Conservation (phyloP, 2,113 vertebrate genomes). For the Haemorhous mexicanus region DNA sequence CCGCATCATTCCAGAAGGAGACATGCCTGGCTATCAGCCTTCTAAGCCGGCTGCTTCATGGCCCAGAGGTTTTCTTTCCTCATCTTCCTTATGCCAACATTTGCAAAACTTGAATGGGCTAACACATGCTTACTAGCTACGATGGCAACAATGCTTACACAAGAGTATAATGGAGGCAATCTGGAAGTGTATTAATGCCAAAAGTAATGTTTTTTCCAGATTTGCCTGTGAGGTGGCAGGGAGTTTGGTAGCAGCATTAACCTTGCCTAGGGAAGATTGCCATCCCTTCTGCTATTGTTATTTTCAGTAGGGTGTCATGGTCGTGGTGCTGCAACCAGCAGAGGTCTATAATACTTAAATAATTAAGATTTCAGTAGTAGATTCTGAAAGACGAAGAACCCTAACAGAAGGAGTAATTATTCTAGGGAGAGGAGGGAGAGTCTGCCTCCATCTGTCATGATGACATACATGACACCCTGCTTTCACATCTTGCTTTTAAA, state of each 20-base stretch:
- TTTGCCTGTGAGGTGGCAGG: background rate
- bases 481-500: background rate
- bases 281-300: background rate
- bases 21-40: background rate
- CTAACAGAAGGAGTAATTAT: background rate
- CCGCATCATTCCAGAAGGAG: background rate
- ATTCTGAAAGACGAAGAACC: background rate
- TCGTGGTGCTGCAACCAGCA: background rate
- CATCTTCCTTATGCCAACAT: background rate
- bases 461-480: background rate
- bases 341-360: background rate
- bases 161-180: constrained; percentile 21
- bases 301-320: background rate
- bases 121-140: background rate
- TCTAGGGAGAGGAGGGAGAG: background rate
- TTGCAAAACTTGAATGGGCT: constrained; percentile 28
- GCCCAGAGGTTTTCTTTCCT: constrained; percentile 26
- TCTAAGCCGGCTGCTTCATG: background rate
- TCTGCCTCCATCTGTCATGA: background rate
- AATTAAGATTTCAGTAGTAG: background rate
- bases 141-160: background rate
- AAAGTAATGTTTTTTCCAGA: background rate
- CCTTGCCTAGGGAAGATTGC: background rate
- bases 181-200: background rate
- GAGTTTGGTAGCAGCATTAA: background rate